These are phyloP conservation scores for Temnothorax unifasciatus DNA, from an alignment of 2,888 invertebrate genomes.

Conservation along the genomic window DNA sequence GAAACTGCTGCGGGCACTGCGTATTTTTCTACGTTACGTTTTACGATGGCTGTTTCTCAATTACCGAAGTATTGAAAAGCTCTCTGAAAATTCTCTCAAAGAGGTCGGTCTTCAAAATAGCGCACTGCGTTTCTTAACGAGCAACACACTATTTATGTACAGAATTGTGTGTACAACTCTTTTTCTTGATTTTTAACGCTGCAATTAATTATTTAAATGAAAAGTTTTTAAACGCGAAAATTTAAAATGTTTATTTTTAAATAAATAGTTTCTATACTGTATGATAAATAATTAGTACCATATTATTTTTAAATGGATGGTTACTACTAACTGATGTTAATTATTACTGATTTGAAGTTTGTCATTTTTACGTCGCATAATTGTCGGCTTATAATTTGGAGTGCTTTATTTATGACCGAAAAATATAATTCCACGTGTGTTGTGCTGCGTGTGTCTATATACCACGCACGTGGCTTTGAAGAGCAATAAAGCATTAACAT, in stretches of 20 bases:
- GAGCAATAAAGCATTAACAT: slow-evolving; percentile 58
- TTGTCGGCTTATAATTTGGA: neutral
- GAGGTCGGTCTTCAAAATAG: slow-evolving; percentile 26
- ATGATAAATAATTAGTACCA: neutral
- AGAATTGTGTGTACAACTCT: neutral
- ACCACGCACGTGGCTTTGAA: slow-evolving; percentile 12
- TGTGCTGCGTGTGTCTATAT: neutral
- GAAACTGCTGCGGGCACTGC: slow-evolving; percentile 74
- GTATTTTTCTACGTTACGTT: slow-evolving; percentile 78
- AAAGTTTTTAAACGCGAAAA: neutral
- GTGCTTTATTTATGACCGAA: neutral
- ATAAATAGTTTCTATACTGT: neutral
- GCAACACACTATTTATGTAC: neutral
- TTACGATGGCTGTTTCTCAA: slow-evolving; percentile 81
- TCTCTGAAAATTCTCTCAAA: neutral
- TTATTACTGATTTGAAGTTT: neutral
- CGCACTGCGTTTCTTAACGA: slow-evolving; percentile 12
- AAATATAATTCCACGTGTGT: neutral
- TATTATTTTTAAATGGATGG: neutral
- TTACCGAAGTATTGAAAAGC: slow-evolving; percentile 65
- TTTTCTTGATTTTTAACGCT: neutral
- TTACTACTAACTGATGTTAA: neutral
- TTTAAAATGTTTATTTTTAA: neutral
- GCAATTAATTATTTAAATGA: neutral
- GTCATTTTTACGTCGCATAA: neutral